Evolutionary conservation across 2,797 vertebrate species (phyloP).

Genomic region (Mycteria americana): DNA sequence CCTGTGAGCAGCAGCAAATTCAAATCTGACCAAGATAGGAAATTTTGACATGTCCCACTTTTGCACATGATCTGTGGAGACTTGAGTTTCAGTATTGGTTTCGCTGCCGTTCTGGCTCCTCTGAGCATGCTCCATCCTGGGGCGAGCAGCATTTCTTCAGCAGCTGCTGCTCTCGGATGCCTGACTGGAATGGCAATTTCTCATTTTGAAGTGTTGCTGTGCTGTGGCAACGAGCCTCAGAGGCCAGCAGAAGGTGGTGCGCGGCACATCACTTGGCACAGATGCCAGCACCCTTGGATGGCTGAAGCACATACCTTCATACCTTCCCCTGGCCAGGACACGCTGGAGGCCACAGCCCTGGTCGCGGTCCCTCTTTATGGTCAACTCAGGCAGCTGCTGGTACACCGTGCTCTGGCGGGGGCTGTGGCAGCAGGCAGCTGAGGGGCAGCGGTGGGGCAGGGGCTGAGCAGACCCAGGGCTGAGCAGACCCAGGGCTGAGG

Average conservation of each 20-base stretch:
- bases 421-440: not conserved
- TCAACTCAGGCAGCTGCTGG: not conserved
- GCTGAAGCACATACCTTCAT: not conserved
- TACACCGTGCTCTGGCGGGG: accelerated
- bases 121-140: not conserved
- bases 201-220: not conserved
- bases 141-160: not conserved
- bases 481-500: not conserved
- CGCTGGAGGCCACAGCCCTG: not conserved
- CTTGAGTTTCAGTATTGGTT: not conserved
- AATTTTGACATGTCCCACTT: not conserved
- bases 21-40: not conserved
- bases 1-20: not conserved
- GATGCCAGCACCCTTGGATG: accelerated
- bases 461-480: not conserved
- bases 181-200: not conserved
- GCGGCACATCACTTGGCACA: not conserved
- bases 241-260: not conserved
- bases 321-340: not conserved
- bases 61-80: not conserved
- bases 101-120: not conserved
- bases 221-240: not conserved
- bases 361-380: accelerated
- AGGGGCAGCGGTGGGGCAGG: not conserved
- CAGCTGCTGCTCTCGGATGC: not conserved